Percentiles rank a stretch among this genome's conserved stretches.
Conservation (phyloP, 2,888 invertebrate species). For the Rhogogaster chlorosoma region DNA sequence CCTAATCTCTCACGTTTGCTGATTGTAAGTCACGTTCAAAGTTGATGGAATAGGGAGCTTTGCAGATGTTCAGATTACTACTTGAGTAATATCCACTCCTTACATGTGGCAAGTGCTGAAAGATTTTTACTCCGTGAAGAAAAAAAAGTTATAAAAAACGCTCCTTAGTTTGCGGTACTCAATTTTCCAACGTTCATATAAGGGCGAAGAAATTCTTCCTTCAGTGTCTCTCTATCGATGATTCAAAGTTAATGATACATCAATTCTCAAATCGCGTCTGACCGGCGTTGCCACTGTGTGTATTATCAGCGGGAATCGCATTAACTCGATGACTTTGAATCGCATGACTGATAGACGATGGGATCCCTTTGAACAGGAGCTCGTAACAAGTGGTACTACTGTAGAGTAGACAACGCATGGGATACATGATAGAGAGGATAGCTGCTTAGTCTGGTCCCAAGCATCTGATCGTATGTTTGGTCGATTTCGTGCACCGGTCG, state of each 20-base stretch:
- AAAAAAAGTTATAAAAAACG: too few relatives aligned
- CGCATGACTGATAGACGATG: background rate
- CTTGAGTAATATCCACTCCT: background rate
- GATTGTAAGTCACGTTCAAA: background rate
- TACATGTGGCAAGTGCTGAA: background rate
- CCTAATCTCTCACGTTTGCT: background rate
- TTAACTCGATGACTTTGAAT: conserved; percentile 6
- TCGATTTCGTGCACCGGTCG: conserved; percentile 22
- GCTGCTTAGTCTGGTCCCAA: conserved; percentile 27
- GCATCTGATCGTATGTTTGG: conserved; percentile 7
- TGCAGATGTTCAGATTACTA: background rate
- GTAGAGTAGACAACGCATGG: background rate
- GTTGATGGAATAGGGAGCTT: background rate
- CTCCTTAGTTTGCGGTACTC: background rate
- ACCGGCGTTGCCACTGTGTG: background rate
- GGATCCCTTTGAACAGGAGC: conserved; percentile 23
- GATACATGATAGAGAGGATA: conserved; percentile 20
- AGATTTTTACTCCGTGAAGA: background rate
- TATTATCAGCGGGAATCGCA: conserved; percentile 1
- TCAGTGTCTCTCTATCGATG: background rate
- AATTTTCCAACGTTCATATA: background rate
- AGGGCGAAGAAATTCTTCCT: background rate
- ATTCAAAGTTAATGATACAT: background rate
- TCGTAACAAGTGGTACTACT: conserved; percentile 35
- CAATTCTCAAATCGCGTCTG: background rate